These are phyloP conservation scores for Poeciliopsis paucimaculata DNA, from an alignment of 2,797 vertebrate species.

Conservation along the genomic window DNA sequence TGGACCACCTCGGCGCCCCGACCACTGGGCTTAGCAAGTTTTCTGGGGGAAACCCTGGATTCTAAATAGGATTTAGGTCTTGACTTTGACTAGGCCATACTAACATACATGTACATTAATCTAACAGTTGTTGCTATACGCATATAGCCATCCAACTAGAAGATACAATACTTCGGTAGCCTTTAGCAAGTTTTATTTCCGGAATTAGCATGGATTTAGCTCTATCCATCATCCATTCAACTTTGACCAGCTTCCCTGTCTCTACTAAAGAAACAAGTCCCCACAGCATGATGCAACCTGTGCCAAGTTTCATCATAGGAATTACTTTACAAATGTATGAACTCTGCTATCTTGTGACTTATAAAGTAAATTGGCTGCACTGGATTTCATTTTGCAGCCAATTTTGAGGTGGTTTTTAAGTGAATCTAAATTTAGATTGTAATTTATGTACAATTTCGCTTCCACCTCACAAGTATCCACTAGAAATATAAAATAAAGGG, in stretches of 20 bases:
- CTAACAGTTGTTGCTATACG: background rate
- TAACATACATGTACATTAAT: background rate
- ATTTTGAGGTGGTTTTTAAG: background rate
- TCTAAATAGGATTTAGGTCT: background rate
- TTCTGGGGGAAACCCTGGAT: too few species aligned
- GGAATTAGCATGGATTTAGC: background rate
- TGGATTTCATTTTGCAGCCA: background rate
- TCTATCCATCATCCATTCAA: background rate
- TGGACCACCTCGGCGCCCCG: too few species aligned
- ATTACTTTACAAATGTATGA: background rate
- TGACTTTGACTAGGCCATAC: background rate
- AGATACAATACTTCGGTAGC: background rate
- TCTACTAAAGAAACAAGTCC: background rate
- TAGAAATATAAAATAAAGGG: background rate
- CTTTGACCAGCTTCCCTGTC: background rate
- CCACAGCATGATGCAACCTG: background rate
- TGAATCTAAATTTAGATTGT: background rate
- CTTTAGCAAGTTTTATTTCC: background rate
- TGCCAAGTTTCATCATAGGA: background rate
- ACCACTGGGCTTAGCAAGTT: too few species aligned
- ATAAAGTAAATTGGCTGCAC: background rate
- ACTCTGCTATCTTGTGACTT: background rate
- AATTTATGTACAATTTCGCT: background rate
- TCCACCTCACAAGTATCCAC: background rate
- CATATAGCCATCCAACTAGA: background rate